A percentile compares a stretch with the other conserved stretches of the same genome.
phyloP scores from a whole-genome alignment of 2,797 vertebrate genomes.

The Sphenodon punctatus region DNA sequence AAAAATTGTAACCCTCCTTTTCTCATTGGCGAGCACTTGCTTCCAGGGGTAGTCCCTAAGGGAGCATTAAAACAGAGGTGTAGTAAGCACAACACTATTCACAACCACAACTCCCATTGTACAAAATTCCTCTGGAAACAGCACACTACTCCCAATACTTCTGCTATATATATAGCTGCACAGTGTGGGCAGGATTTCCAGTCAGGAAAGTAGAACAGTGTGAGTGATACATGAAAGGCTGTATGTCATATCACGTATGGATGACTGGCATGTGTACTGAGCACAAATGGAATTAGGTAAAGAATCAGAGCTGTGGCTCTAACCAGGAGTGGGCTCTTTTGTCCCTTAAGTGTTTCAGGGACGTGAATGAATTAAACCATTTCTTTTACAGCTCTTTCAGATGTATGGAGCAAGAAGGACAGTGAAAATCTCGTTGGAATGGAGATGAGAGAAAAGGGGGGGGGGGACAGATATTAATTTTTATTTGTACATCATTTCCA shows the following conservation, averaged over 20 bases:
- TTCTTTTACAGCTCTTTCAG: not conserved
- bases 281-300: not conserved
- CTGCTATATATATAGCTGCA: not conserved
- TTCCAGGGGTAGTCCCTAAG: too few relatives aligned
- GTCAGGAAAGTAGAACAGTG: not conserved
- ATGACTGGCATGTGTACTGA: not conserved
- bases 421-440: not conserved
- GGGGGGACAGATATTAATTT: not conserved
- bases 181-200: not conserved
- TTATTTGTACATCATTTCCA: not conserved
- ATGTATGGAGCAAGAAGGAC: not conserved
- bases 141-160: fast-evolving
- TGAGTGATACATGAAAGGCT: not conserved
- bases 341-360: fast-evolving
- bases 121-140: fast-evolving
- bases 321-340: not conserved
- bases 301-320: not conserved
- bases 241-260: not conserved
- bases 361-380: not conserved
- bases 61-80: too few relatives aligned
- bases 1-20: not conserved
- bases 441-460: not conserved
- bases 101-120: not conserved
- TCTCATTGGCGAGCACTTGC: too few relatives aligned
- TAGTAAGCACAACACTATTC: not conserved